A percentile compares a stretch with the other conserved stretches of the same genome.
phyloP scores from a whole-genome alignment of 2,113 vertebrate genomes.

The Chloebia gouldiae region DNA sequence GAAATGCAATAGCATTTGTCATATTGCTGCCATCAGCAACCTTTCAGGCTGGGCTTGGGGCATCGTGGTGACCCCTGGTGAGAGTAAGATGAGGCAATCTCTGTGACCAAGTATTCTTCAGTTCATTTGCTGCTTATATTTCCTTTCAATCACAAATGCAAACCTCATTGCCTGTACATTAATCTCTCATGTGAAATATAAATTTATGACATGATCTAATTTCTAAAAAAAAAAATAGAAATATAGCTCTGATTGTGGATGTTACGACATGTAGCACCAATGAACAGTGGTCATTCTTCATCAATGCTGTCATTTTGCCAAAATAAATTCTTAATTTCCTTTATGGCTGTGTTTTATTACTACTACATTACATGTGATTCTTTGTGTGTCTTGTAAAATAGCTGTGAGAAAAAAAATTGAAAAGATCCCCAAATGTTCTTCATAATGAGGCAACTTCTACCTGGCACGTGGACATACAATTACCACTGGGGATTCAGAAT shows the following conservation, averaged over 20 bases:
- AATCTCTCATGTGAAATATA: not conserved
- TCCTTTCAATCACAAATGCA: not conserved
- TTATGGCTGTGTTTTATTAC: not conserved
- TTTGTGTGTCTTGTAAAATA: not conserved
- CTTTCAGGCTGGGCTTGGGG: not conserved
- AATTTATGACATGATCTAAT: rapidly evolving
- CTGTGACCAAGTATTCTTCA: not conserved
- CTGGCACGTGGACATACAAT: not conserved
- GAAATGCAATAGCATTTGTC: not conserved
- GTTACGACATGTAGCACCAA: not conserved
- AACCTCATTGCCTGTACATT: not conserved
- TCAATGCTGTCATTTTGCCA: not conserved
- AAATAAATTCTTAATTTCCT: not conserved
- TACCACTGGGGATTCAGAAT: not conserved
- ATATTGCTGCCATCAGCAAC: not conserved
- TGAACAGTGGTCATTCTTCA: not conserved
- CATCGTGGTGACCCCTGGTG: not conserved
- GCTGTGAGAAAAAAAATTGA: not conserved
- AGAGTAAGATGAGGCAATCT: not conserved
- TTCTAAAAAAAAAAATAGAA: not conserved
- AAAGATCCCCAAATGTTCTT: not conserved
- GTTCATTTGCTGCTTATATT: not conserved
- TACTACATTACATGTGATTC: not conserved
- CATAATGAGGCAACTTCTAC: not conserved
- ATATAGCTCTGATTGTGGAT: not conserved